Evolutionary conservation across 2,888 invertebrate species (phyloP).

Genomic region (Athalia rosae): DNA sequence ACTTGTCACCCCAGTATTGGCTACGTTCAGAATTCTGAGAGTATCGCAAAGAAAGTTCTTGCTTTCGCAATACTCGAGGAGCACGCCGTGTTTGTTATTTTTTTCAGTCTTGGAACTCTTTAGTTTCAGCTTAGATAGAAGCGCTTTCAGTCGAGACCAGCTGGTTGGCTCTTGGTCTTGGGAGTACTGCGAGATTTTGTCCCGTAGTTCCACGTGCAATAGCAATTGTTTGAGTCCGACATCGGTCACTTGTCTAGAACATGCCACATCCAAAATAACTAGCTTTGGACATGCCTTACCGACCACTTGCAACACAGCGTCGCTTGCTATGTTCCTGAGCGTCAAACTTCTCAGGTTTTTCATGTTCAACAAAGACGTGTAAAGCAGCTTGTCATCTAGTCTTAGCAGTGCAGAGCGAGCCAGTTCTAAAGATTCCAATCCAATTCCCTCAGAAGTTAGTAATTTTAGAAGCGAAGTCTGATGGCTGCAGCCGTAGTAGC

Average conservation of each 20-base stretch:
- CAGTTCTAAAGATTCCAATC: slow-evolving; percentile 69
- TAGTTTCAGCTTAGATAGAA: slow-evolving; percentile 62
- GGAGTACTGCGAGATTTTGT: slow-evolving; percentile 58
- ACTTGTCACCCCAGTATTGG: slow-evolving; percentile 71
- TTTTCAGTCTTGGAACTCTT: slow-evolving; percentile 60
- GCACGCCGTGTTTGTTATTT: slow-evolving; percentile 58
- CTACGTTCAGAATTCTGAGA: slow-evolving; percentile 69
- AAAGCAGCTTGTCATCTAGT: slow-evolving; percentile 70
- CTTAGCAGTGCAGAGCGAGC: slow-evolving; percentile 70
- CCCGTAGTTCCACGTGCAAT: slow-evolving; percentile 70
- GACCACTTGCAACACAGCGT: slow-evolving; percentile 70
- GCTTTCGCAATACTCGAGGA: slow-evolving; percentile 70
- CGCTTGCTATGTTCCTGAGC: slow-evolving; percentile 72
- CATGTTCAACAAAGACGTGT: slow-evolving; percentile 68
- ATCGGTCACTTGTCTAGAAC: slow-evolving; percentile 73
- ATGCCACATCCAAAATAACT: slow-evolving; percentile 70
- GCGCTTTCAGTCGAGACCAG: slow-evolving; percentile 66
- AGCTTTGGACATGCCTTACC: slow-evolving; percentile 71
- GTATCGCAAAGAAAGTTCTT: slow-evolving; percentile 70
- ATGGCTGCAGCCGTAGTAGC: slow-evolving; percentile 74
- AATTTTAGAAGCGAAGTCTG: slow-evolving; percentile 71
- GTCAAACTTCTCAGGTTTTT: slow-evolving; percentile 68
- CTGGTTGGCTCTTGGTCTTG: slow-evolving; percentile 59
- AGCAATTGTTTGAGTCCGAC: slow-evolving; percentile 70
- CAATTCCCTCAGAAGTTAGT: slow-evolving; percentile 69